A percentile compares a stretch with the other conserved stretches of the same genome.
phyloP scores from a whole-genome alignment of 64 coral and sea anemone species.

The Dendrophyllia cribrosa region DNA sequence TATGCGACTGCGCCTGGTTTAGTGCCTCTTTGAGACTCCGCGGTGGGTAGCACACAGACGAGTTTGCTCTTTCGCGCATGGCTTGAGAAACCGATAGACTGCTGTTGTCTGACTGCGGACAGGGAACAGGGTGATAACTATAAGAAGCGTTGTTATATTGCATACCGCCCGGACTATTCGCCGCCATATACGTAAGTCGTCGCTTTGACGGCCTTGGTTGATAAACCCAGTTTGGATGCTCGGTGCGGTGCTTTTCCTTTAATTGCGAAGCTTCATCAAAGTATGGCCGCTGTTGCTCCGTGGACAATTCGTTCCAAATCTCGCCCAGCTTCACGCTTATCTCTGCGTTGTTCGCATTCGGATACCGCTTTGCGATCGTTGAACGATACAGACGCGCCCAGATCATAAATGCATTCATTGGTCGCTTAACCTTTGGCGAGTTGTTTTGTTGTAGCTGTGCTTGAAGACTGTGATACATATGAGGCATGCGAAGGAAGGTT shows the following conservation, averaged over 20 bases:
- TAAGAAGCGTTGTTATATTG: constrained; percentile 32
- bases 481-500: constrained; percentile 93
- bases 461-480: constrained; percentile 89
- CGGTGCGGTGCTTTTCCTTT: constrained; percentile 84
- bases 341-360: constrained; percentile 93
- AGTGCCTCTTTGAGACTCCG: constrained; percentile 44
- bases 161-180: constrained; percentile 37
- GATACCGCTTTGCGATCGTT: constrained; percentile 92
- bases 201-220: constrained; percentile 83
- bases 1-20: neutral
- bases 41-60: neutral
- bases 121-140: neutral
- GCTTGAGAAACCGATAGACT: neutral
- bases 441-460: constrained; percentile 74
- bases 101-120: neutral
- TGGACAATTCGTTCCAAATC: constrained; percentile 96
- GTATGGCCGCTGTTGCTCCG: constrained; percentile 94
- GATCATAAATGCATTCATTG: constrained; percentile 98
- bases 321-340: constrained; percentile 95
- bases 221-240: constrained; percentile 96
- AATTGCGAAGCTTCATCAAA: constrained; percentile 91
- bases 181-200: constrained; percentile 39
- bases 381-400: constrained; percentile 92
- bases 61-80: neutral
- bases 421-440: constrained; percentile 79